phyloP scores from a whole-genome alignment of 2,888 invertebrate genomes.

The Phyto melanocephala region DNA sequence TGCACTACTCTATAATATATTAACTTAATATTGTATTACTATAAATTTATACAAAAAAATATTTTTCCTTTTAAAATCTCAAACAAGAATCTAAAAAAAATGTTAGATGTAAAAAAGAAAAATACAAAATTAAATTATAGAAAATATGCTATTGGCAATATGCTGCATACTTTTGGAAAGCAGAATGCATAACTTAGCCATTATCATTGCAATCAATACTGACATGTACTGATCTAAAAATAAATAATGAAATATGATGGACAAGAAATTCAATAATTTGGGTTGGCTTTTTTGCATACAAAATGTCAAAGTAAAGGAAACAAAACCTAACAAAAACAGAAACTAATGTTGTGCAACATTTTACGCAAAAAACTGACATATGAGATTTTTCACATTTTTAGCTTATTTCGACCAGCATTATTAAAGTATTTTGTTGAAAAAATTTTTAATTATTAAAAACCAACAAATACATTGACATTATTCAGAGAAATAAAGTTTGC shows the following conservation, averaged over 20 bases:
- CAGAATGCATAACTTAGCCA: background rate
- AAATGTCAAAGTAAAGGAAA: background rate
- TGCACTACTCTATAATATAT: background rate
- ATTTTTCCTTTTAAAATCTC: conserved; percentile 8
- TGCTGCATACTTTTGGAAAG: background rate
- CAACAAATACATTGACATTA: too few species aligned
- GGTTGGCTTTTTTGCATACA: conserved; percentile 8
- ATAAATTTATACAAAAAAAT: conserved; percentile 27
- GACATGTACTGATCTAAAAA: too few species aligned
- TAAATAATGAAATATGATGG: background rate
- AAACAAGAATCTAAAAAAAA: background rate
- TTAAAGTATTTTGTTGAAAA: background rate
- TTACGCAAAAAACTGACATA: background rate
- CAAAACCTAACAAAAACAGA: background rate
- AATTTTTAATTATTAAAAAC: background rate
- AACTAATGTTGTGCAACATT: too few species aligned
- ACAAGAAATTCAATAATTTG: background rate
- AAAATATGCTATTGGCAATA: background rate
- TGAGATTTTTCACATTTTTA: background rate
- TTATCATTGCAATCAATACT: too few species aligned
- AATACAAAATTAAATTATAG: background rate
- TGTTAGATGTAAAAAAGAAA: background rate
- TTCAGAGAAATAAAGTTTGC: too few species aligned
- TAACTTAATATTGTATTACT: conserved; percentile 20
- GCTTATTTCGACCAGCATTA: background rate